phyloP scores from a whole-genome alignment of 2,888 invertebrate genomes.

The Incurvaria masculella region DNA sequence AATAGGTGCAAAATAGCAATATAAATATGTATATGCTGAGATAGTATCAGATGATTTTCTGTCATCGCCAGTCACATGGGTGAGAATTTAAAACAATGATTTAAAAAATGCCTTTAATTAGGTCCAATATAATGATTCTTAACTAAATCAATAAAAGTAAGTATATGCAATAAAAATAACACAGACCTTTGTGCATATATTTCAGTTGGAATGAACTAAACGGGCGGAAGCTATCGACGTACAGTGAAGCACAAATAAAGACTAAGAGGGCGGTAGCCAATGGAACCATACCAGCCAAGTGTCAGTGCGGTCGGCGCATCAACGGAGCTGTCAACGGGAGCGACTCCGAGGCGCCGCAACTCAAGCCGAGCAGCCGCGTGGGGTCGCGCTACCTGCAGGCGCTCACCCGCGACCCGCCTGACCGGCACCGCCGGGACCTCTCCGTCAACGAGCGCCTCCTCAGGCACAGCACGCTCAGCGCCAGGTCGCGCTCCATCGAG shows the following conservation, averaged over 20 bases:
- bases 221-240: conserved; percentile 50
- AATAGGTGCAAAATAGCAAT: no score
- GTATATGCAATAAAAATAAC: no score
- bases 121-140: no score
- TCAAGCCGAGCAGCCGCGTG: conserved; percentile 45
- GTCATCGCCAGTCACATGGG: no score
- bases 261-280: conserved; percentile 46
- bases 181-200: no score
- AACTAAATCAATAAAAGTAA: no score
- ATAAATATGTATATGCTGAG: no score
- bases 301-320: conserved; percentile 46
- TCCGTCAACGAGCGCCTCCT: conserved; percentile 38
- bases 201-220: conserved; percentile 56
- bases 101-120: no score
- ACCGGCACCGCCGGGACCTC: conserved; percentile 37
- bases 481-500: conserved; percentile 49
- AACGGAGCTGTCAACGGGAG: conserved; percentile 29
- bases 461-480: conserved; percentile 29
- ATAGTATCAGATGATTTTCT: no score
- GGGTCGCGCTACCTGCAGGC: conserved; percentile 50
- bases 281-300: conserved; percentile 33
- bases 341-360: conserved; percentile 31
- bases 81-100: no score
- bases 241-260: conserved; percentile 52
- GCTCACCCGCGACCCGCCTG: conserved; percentile 30